Evolutionary conservation across 2,113 vertebrate genomes (phyloP).

Genomic region (Silurus glanis): DNA sequence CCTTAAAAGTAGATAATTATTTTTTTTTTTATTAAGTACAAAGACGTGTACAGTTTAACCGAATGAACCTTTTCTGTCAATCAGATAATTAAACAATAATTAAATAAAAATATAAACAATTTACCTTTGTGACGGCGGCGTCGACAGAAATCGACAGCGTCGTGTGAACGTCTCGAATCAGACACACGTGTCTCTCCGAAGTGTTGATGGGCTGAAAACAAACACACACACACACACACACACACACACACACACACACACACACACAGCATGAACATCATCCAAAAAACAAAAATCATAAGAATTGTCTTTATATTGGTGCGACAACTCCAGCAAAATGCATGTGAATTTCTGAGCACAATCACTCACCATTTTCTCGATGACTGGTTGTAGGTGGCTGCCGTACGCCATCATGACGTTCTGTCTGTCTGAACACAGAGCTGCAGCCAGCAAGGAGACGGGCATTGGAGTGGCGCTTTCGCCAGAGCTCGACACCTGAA

Average conservation of each 20-base stretch:
- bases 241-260: too few relatives aligned
- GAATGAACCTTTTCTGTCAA: not conserved
- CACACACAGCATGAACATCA: too few relatives aligned
- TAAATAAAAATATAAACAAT: not conserved
- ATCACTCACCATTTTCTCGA: conserved; percentile 85
- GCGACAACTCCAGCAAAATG: not conserved
- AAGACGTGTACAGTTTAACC: not conserved
- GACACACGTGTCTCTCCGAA: conserved; percentile 83
- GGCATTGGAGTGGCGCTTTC: conserved; percentile 79
- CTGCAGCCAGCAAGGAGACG: conserved; percentile 84
- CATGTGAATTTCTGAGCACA: not conserved
- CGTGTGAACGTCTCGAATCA: conserved; percentile 85
- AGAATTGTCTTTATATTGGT: too few relatives aligned
- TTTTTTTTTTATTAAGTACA: too few relatives aligned
- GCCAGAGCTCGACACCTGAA: conserved; percentile 87
- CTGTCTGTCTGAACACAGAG: conserved; percentile 76
- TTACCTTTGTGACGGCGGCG: conserved; percentile 87
- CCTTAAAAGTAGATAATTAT: too few relatives aligned
- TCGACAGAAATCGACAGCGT: conserved; percentile 82
- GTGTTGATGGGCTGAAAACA: conserved; percentile 79
- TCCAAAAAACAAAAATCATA: too few relatives aligned
- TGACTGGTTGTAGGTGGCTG: conserved; percentile 85
- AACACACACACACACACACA: not conserved
- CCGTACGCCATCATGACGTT: conserved; percentile 87
- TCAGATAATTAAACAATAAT: not conserved